Conservation (phyloP, 2,797 vertebrate genomes). For the Choloepus didactylus region DNA sequence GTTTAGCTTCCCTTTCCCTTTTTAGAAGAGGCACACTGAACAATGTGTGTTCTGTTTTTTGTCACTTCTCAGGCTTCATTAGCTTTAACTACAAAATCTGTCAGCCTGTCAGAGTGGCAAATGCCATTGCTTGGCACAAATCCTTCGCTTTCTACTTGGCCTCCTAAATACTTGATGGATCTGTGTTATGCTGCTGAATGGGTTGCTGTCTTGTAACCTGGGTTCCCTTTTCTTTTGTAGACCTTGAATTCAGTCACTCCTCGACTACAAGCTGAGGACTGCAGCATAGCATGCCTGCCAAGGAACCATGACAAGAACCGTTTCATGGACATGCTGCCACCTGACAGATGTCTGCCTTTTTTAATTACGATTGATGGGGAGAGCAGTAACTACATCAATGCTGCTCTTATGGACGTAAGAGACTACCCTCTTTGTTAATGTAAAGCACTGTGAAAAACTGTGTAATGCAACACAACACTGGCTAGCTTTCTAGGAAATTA, state of each 20-base stretch:
- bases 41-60: background rate
- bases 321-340: conserved; percentile 99
- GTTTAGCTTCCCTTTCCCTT: conserved; percentile 42
- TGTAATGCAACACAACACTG: conserved; percentile 63
- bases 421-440: conserved; percentile 84
- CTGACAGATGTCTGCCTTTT: conserved; percentile 99
- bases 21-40: background rate
- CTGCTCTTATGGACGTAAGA: conserved; percentile 95
- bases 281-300: conserved; percentile 99
- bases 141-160: conserved; percentile 50
- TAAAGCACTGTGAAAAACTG: conserved; percentile 67
- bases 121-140: conserved; percentile 30
- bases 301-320: conserved; percentile 99
- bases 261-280: conserved; percentile 98
- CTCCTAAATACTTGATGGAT: conserved; percentile 18
- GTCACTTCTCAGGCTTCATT: conserved; percentile 54
- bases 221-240: conserved; percentile 86
- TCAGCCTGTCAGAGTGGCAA: background rate
- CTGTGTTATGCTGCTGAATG: conserved; percentile 16
- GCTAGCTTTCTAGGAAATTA: conserved; percentile 74
- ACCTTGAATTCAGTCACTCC: conserved; percentile 99
- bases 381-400: conserved; percentile 99
- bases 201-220: conserved; percentile 73
- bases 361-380: conserved; percentile 99
- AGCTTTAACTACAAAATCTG: conserved; percentile 38